phyloP scores from a whole-genome alignment of 2,888 invertebrate genomes.

The Torymus tubicola region DNA sequence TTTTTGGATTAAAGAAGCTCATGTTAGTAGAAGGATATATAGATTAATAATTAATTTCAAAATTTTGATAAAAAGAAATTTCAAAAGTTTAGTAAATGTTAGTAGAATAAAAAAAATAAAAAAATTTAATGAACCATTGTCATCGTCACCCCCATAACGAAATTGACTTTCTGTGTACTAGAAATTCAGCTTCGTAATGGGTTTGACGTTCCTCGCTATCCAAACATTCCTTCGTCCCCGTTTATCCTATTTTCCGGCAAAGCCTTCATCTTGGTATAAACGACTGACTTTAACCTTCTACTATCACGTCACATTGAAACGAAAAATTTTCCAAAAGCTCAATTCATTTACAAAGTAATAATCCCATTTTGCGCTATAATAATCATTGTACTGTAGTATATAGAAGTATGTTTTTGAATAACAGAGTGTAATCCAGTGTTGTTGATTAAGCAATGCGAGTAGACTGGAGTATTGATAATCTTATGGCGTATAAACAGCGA shows the following conservation, averaged over 20 bases:
- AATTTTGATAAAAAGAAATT: neutral
- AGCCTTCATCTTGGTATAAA: constrained; percentile 42
- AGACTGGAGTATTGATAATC: too few species aligned
- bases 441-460: too few species aligned
- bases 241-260: constrained; percentile 43
- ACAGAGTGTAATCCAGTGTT: neutral
- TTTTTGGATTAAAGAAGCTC: neutral
- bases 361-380: too few species aligned
- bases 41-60: constrained; percentile 2
- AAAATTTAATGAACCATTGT: constrained; percentile 63
- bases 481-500: too few species aligned
- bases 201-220: constrained; percentile 24
- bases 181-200: constrained; percentile 26
- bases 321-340: constrained; percentile 28
- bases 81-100: neutral
- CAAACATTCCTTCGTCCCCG: constrained; percentile 11
- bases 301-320: neutral
- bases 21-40: too few species aligned
- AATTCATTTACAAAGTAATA: neutral
- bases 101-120: constrained; percentile 6
- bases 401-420: neutral
- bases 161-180: neutral
- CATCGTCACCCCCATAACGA: constrained; percentile 53
- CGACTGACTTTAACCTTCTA: constrained; percentile 12
- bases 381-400: neutral